Evolutionary conservation across 2,888 invertebrate genomes (phyloP), one percentile per base, ranked within the genome.

Genomic region (Hypercompe scribonia): DNA sequence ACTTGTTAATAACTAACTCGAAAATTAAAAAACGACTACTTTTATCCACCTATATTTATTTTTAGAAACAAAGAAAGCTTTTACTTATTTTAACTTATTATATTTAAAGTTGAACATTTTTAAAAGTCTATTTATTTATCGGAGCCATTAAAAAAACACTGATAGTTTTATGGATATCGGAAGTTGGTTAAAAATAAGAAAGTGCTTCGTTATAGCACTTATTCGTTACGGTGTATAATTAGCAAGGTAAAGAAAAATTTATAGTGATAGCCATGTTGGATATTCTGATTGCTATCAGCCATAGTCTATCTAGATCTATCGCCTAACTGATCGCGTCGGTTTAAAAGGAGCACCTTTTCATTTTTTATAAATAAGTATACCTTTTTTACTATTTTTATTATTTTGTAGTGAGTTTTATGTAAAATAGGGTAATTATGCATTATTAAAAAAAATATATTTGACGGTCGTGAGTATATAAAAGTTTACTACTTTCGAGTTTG

Each of bases 121-220:
- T n/a, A 78, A 78, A 83, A 50, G 71, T 74, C 71, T 78, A 80
- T 79, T 75, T 76, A 73, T 72, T 33, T 66, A 84, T 84, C 81
- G 77, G 65, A 80, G 50, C 63, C 33, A 61, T 76, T 79, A 77
- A 78, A 70, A 83, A 50, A 50, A 50, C 1, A 0, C 24, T 8
- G 50, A 50, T 50, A 50, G 50, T 79, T 84, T 84, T 84, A 84
- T 84, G 74, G 36, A 65, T 50, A 54, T 81, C 77, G 82, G 81
- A 82, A 80, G 81, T 78, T 68, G 36, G 76, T 77, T 70, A 82
- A 81, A 79, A 82, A 71, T 75, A 75, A 78, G 71, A 75, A 72
- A 75, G 42, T 72, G 46, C 64, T 61, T 68, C 46, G 66, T 72
- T 58, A 64, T 11, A 34, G 71, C 39, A n/a, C 34, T 68, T 64